These are phyloP conservation scores for Dendrolimus kikuchii DNA, from an alignment of 1,140 invertebrate species.

Conservation along the genomic window DNA sequence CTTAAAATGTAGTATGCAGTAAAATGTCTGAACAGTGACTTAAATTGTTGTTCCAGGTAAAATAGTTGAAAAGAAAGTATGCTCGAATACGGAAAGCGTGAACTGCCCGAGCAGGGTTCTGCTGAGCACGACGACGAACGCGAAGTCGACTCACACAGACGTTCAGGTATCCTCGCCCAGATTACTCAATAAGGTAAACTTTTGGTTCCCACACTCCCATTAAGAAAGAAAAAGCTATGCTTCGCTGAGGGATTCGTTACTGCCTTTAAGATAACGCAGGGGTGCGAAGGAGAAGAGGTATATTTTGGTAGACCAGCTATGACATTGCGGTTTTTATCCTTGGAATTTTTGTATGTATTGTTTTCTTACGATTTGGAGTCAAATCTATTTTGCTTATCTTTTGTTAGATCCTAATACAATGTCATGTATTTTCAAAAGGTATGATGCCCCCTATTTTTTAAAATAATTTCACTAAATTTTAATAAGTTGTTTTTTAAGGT, in stretches of 20 bases:
- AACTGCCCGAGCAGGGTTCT: slow-evolving; percentile 58
- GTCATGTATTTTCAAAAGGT: no score
- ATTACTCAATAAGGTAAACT: slow-evolving; percentile 71
- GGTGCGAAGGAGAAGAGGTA: no score
- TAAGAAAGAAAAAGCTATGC: slow-evolving; percentile 7
- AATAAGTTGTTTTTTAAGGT: no score
- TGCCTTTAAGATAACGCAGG: neutral
- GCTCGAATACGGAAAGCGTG: slow-evolving; percentile 56
- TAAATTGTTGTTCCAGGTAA: slow-evolving; percentile 57
- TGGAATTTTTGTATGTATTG: no score
- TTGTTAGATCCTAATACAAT: no score
- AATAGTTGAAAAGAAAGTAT: slow-evolving; percentile 77
- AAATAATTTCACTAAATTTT: no score
- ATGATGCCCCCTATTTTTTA: no score
- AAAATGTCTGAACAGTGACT: neutral
- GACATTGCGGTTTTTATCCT: no score
- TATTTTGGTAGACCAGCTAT: no score
- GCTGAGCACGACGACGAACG: slow-evolving; percentile 27
- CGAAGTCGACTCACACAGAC: slow-evolving; percentile 55
- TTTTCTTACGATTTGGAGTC: no score
- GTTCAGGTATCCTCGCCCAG: slow-evolving; percentile 68
- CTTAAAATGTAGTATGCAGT: slow-evolving; percentile 1
- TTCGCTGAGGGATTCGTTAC: slow-evolving; percentile 25
- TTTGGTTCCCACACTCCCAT: slow-evolving; percentile 37
- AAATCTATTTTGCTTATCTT: no score